Conservation (phyloP, 2,888 invertebrate genomes). For the Volucella zonaria region DNA sequence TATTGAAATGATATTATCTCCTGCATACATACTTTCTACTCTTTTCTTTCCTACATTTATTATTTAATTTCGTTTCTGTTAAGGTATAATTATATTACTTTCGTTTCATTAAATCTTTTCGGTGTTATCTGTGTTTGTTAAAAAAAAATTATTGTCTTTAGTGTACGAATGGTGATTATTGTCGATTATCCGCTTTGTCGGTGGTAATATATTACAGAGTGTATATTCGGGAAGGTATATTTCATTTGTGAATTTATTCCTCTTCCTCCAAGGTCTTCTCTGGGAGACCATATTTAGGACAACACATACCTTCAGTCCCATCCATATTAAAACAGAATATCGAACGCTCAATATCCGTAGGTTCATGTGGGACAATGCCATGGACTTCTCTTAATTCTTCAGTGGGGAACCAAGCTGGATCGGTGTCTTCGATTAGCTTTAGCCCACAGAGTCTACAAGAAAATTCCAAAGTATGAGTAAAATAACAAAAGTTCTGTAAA, state of each 20-base stretch:
- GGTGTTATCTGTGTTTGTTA: constrained; percentile 18
- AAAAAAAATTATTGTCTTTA: constrained; percentile 55
- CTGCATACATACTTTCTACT: constrained; percentile 9
- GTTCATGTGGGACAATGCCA: constrained; percentile 92
- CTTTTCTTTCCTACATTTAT: background rate
- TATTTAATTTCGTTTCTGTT: too few relatives aligned
- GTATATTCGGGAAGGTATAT: background rate
- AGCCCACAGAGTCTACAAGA: constrained; percentile 88
- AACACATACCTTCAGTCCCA: constrained; percentile 92
- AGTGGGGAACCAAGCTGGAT: constrained; percentile 96
- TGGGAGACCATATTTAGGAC: constrained; percentile 85
- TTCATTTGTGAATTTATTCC: constrained; percentile 76
- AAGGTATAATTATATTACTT: constrained; percentile 2
- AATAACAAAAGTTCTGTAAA: background rate
- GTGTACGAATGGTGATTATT: constrained; percentile 61
- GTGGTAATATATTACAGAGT: constrained; percentile 59
- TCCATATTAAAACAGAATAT: constrained; percentile 93
- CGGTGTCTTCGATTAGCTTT: constrained; percentile 92
- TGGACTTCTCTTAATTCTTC: constrained; percentile 94
- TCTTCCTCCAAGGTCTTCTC: constrained; percentile 82
- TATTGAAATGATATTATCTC: too few relatives aligned
- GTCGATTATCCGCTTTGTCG: constrained; percentile 60
- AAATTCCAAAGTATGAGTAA: background rate
- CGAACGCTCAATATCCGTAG: constrained; percentile 89
- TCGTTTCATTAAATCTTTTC: constrained; percentile 11